Base-by-base conservation (phyloP, 1,140 invertebrate genomes). In the Rhyacophila brunnea region DNA sequence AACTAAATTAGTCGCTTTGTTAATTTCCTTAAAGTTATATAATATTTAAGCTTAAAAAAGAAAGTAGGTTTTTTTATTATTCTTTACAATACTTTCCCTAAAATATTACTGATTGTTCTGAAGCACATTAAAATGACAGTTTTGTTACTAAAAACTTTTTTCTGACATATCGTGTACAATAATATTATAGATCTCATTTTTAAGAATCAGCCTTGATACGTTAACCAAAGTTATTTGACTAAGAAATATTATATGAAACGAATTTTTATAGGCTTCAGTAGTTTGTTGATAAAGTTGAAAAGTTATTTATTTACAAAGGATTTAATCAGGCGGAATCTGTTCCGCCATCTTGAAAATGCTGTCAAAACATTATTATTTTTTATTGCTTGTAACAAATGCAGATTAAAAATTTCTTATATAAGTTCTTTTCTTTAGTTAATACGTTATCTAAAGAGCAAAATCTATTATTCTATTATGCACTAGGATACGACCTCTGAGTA, bases 391-490 rank as follows among this genome's bases (percentile, higher is more conserved):
- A 49, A 56, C 47, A 52, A 61, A 61, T 36, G 53, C 53, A 13
- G 38, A 61, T 57, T 48, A 36, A 51, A 56, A 53, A 61, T 56
- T 23, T 15, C 47, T 48, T 62, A 57, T 34, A 38, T 17, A 28
- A 49, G 15, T 32, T 48, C 48, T 35, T 43, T 32, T 15, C 11
- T 40, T 13, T 13, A 40, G 38, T 52, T 54, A 45, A 15, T 43
- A 44, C 13, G 32, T 51, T 43, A 36, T 17, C 55, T 62, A 62
- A 35, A 64, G 56, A 58, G 50, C 46, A 64, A 56, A 58, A 44
- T 52, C 57, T 64, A 52, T 64, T 40, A 23, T 51, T 59, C 56
- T 59, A 64, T 57, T 14, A 57, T 58, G 57, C 62, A 56, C 51
- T 51, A 52, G 54, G 62, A 58, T 52, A 60, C 62, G 45, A 23